Evolutionary conservation across 2,113 vertebrate genomes (phyloP).

Genomic region (Penelope pileata): DNA sequence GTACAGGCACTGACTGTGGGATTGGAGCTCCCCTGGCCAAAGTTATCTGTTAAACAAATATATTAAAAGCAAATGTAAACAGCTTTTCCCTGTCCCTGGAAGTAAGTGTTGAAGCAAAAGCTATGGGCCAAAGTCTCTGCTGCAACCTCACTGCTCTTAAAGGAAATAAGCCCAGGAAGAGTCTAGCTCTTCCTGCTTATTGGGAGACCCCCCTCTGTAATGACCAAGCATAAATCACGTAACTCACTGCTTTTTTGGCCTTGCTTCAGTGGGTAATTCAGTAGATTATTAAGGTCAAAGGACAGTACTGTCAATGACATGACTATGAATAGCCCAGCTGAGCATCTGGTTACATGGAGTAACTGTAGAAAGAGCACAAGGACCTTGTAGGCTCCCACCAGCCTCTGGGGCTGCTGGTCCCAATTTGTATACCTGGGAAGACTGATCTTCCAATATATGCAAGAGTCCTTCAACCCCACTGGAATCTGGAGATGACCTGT

Average conservation of each 20-base stretch:
- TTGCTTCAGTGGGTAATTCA: constrained; percentile 72
- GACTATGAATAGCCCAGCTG: constrained; percentile 65
- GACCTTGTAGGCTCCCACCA: constrained; percentile 5
- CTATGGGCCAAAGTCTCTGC: not conserved
- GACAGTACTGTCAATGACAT: constrained; percentile 49
- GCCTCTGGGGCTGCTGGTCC: not conserved
- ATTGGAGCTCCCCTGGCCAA: constrained; percentile 6
- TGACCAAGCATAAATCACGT: constrained; percentile 63
- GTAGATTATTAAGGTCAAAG: constrained; percentile 77
- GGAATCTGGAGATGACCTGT: constrained; percentile 20
- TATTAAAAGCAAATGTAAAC: constrained; percentile 58
- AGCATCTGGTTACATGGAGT: constrained; percentile 58
- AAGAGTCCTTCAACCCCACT: not conserved
- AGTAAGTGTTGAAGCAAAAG: constrained; percentile 56
- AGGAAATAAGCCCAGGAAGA: not conserved
- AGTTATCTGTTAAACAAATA: constrained; percentile 66
- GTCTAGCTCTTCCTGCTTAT: not conserved
- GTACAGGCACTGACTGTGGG: not conserved
- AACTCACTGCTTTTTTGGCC: constrained; percentile 46
- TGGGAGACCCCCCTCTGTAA: constrained; percentile 23
- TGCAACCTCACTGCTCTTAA: not conserved
- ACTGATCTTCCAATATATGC: constrained; percentile 15
- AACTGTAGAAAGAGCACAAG: constrained; percentile 65
- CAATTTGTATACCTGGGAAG: constrained; percentile 11
- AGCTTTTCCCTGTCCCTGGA: constrained; percentile 42